Evolutionary conservation across 2,113 vertebrate species (phyloP).

Genomic region (Mustelus asterias): DNA sequence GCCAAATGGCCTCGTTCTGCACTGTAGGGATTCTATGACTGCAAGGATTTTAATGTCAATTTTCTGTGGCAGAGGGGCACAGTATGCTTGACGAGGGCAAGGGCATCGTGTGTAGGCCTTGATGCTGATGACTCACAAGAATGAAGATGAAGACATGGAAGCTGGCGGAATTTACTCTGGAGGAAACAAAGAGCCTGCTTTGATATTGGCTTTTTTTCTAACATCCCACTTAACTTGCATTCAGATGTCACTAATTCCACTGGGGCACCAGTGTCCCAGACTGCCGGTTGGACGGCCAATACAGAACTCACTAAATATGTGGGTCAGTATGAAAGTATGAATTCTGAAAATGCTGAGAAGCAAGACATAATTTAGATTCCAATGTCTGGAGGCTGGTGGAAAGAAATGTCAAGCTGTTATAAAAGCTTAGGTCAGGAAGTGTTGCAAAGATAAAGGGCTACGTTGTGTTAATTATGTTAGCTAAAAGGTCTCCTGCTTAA

Average conservation of each 20-base stretch:
- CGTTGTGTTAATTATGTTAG: no score
- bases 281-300: background rate
- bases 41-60: background rate
- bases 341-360: no score
- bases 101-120: background rate
- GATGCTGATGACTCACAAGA: background rate
- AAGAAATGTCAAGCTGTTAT: no score
- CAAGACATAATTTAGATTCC: no score
- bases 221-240: background rate
- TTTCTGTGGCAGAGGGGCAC: background rate
- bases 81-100: background rate
- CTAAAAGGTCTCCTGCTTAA: no score
- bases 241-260: background rate
- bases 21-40: no score
- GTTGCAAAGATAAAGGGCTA: no score
- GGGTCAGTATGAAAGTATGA: no score
- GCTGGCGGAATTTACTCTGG: background rate
- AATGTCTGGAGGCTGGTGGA: no score
- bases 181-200: background rate
- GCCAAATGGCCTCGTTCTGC: no score
- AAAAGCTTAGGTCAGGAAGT: no score
- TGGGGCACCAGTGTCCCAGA: background rate
- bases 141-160: background rate
- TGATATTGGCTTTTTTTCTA: background rate
- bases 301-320: background rate